Base-by-base conservation (phyloP, 2,888 invertebrate genomes). In the Parnassius apollo region DNA sequence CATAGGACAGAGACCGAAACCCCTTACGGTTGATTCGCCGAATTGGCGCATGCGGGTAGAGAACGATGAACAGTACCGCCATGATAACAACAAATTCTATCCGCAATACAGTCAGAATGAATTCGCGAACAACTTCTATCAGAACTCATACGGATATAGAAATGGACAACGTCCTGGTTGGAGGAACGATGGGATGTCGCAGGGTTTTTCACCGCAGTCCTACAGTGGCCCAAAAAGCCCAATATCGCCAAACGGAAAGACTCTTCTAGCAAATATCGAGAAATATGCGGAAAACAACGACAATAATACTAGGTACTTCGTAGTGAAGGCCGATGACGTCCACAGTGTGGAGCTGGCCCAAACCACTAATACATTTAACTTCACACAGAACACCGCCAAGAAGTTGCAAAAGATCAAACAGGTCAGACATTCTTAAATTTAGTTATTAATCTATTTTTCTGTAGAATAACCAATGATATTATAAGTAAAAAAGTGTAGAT, bases 1-100 rank as follows among this genome's bases (percentile, higher is more conserved):
- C 0, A 94, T 96, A 64, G 96, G 96, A 0, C 95, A 95, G 78
- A 89, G 95, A 58, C 96, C 96, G 0, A 93, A 94, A 70, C 95
- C 95, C 2, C 83, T 95, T n/a, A 91, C 93, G 0, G 83, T 93
- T 1, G 94, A 94, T 71, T 92, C 93, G 35, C 92, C 93, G 0
- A 83, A 78, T 66, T 90, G 91, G 88, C 75, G 90, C 0, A 77
- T 78, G 69, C 71, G 86, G 2, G 71, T 80, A 0, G 76, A 76
- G 9, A 45, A 82, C 71, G 71, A 85, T 8, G 82, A 84, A 4
- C 46, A 46, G 50, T 78, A 77, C 61, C 70, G 78, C 0, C 79
- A 82, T 63, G 57, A 62, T 18, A 77, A 80, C 0, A 71, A 73
- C 12, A 79, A 80, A 35, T 76, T 73, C 59, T 78, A 80, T 59